Conservation (phyloP, 2,888 invertebrate species). For the Drosophila anomelani region DNA sequence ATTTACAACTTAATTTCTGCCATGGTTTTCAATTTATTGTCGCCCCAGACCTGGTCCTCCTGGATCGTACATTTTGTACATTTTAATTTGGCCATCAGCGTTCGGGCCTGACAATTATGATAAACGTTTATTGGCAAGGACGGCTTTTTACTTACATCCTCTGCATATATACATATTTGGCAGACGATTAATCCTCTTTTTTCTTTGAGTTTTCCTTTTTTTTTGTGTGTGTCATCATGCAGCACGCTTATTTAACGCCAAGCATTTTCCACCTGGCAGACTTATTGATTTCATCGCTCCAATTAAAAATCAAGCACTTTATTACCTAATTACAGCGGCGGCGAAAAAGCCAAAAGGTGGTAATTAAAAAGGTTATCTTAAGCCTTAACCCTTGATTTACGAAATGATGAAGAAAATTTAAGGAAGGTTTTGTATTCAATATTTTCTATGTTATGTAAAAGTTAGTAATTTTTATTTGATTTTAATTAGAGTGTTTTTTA, state of each 20-base stretch:
- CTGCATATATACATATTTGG: not conserved
- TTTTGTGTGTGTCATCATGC: conserved; percentile 50
- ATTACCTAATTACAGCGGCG: conserved; percentile 64
- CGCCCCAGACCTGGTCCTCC: conserved; percentile 5
- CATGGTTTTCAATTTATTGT: conserved; percentile 62
- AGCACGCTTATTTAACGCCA: conserved; percentile 58
- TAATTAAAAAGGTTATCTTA: conserved; percentile 1
- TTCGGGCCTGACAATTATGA: conserved; percentile 37
- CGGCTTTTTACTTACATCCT: not conserved
- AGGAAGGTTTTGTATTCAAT: too few species aligned
- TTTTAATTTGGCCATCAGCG: conserved; percentile 43
- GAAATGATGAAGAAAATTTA: not conserved
- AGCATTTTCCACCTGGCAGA: conserved; percentile 38
- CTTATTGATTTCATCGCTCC: conserved; percentile 65
- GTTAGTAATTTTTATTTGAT: too few species aligned
- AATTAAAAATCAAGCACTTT: conserved; percentile 67
- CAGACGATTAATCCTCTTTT: conserved; percentile 14
- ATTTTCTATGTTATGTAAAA: too few species aligned
- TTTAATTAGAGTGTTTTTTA: too few species aligned
- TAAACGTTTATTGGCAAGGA: conserved; percentile 35
- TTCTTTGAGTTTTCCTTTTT: not conserved
- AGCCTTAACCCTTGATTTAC: not conserved
- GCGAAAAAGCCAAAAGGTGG: not conserved
- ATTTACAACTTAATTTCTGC: conserved; percentile 74
- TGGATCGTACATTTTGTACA: conserved; percentile 45